Conservation (phyloP, 2,113 vertebrate genomes). For the Arenaria interpres region DNA sequence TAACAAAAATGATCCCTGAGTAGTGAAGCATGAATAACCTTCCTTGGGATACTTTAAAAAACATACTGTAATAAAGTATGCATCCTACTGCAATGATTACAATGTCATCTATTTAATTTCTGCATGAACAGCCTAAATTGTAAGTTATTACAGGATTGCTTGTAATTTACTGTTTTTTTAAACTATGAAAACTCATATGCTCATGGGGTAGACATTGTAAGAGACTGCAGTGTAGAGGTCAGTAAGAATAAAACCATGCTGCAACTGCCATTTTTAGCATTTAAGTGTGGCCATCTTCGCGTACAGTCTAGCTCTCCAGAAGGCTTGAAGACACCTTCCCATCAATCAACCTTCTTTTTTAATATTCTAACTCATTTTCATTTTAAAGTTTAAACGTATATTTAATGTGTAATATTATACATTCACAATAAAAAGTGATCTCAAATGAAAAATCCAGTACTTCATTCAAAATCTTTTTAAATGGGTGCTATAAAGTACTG, state of each 20-base stretch:
- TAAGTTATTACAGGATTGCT: background rate
- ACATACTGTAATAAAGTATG: constrained; percentile 10
- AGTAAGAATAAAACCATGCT: background rate
- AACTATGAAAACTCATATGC: background rate
- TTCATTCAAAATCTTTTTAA: background rate
- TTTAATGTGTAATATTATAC: background rate
- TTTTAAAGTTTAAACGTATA: background rate
- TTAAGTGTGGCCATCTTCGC: background rate
- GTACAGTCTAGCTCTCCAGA: background rate
- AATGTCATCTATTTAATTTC: constrained; percentile 29
- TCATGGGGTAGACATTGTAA: background rate
- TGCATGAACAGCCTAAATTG: background rate
- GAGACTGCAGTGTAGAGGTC: background rate
- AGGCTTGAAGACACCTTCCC: background rate
- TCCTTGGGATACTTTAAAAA: background rate
- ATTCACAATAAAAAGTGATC: background rate
- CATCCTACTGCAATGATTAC: constrained; percentile 47
- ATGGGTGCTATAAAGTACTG: background rate
- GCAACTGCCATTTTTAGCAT: background rate
- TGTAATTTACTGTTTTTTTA: background rate
- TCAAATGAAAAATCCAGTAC: background rate
- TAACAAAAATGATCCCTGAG: background rate
- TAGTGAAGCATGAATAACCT: constrained; percentile 37
- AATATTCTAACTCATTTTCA: background rate
- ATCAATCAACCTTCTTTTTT: background rate